Percentiles rank a stretch among this genome's conserved stretches.
These are phyloP conservation scores for Euplagia quadripunctaria DNA, from an alignment of 2,888 invertebrate genomes.

Conservation along the genomic window DNA sequence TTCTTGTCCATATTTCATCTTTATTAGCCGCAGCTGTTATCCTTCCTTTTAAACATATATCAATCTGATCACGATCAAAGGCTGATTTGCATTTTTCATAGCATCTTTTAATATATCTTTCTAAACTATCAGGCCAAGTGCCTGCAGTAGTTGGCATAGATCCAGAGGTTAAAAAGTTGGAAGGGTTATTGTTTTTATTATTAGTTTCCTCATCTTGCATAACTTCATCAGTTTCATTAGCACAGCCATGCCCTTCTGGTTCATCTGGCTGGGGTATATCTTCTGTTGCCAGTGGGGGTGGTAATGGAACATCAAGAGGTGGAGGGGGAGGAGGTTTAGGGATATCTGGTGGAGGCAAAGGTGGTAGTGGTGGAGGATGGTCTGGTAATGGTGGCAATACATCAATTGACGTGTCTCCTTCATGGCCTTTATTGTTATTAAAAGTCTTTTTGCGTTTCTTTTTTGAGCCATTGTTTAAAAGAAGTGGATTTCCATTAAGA, in stretches of 20 bases:
- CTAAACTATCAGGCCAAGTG: slow-evolving; percentile 93
- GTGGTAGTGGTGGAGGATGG: slow-evolving; percentile 84
- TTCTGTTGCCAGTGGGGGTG: slow-evolving; percentile 81
- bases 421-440: slow-evolving; percentile 87
- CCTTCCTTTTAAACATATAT: slow-evolving; percentile 97
- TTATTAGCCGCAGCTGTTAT: slow-evolving; percentile 96
- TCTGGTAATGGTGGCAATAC: slow-evolving; percentile 86
- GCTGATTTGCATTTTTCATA: slow-evolving; percentile 96
- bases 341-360: slow-evolving; percentile 82
- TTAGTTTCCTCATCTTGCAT: slow-evolving; percentile 55
- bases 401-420: slow-evolving; percentile 52
- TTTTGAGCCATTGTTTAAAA: slow-evolving; percentile 86
- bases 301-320: slow-evolving; percentile 75
- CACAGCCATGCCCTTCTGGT: slow-evolving; percentile 57
- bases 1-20: slow-evolving; percentile 95
- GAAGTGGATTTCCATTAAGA: slow-evolving; percentile 77
- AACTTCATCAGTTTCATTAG: slow-evolving; percentile 47
- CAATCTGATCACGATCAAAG: slow-evolving; percentile 97
- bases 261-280: slow-evolving; percentile 77
- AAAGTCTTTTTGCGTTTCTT: slow-evolving; percentile 92
- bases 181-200: slow-evolving; percentile 67
- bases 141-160: slow-evolving; percentile 81
- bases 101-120: slow-evolving; percentile 96
- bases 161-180: slow-evolving; percentile 72
- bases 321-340: slow-evolving; percentile 68